Base-by-base conservation (phyloP, 2,888 invertebrate species). In the Leucoma salicis region DNA sequence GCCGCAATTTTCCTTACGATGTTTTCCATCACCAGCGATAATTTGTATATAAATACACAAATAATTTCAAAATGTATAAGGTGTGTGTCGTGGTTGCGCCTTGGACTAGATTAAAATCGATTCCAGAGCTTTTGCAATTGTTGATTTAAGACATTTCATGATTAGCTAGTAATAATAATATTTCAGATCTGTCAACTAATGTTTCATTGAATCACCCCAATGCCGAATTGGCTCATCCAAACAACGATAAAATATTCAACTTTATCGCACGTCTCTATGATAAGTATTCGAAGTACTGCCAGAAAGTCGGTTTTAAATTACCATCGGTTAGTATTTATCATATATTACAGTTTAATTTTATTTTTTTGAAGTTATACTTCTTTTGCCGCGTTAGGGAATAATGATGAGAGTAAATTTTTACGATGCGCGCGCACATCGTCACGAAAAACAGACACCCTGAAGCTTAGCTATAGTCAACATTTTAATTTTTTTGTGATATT, bases 171-270 rank as follows among this genome's bases (percentile, higher is more conserved):
- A n/a, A n/a, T n/a, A 27, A 14, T 4, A 14, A 11, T 31, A 6
- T 58, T 27, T 5, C 59, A 79, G 78, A 46, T 36, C 42, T 79
- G 21, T 31, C 38, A 13, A 55, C 77, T 3, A 54, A 45, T 3
- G 48, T 75, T 1, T 42, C 57, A 11, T 44, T 74, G 18, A 44
- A 25, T 3, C 66, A 74, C 27, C 39, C 46, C 0, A 13, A 45
- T 6, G 74, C 70, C 2, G 58, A 31, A 15, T 37, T 76, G 5
- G 11, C 7, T 0, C 18, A 40, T 0, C 11, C 46, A 0, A 15
- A 39, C 4, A 8, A 11, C 3, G 38, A 57, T 2, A 47, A 42
- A 2, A 8, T n/a, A 2, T 31, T 31, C 27, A 29, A 27, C 0
- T 47, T 53, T 15, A 31, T 6, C 0, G 35, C 37, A 27, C 12